phyloP scores from a whole-genome alignment of 1,140 invertebrate species.

The Teleogryllus occipitalis region DNA sequence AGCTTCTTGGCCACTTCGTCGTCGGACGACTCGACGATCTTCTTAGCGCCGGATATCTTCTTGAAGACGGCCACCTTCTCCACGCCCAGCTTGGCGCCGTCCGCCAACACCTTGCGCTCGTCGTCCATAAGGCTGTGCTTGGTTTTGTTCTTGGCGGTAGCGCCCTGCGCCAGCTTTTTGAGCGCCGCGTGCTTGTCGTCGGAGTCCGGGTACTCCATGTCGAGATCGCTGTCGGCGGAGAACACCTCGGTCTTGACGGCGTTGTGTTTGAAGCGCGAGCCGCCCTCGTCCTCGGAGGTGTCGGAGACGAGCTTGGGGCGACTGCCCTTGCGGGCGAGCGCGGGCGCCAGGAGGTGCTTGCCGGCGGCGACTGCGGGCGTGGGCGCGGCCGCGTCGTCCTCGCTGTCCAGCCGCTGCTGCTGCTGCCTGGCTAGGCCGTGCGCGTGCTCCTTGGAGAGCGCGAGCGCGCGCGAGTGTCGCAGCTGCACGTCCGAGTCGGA shows the following conservation, averaged over 20 bases:
- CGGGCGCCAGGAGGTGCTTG: not conserved
- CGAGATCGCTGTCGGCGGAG: constrained; percentile 44
- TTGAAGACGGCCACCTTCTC: constrained; percentile 7
- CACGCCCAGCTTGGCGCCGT: not conserved
- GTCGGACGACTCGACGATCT: constrained; percentile 17
- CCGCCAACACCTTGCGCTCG: not conserved
- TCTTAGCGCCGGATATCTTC: constrained; percentile 9
- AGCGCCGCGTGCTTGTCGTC: constrained; percentile 39
- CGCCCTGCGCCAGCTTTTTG: constrained; percentile 20
- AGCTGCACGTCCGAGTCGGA: constrained; percentile 16
- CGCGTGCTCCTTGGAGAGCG: not conserved
- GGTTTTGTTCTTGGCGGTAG: constrained; percentile 9
- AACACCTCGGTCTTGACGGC: constrained; percentile 31
- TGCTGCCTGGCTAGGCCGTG: not conserved
- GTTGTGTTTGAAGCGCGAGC: constrained; percentile 26
- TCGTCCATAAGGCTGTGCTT: constrained; percentile 6
- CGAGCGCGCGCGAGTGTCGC: not conserved
- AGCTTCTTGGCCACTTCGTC: constrained; percentile 15
- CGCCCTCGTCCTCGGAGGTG: constrained; percentile 45
- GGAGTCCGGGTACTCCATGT: constrained; percentile 43
- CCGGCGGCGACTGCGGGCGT: not conserved
- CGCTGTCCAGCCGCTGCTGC: not conserved
- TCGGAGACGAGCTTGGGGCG: constrained; percentile 40
- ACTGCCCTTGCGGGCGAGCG: not conserved
- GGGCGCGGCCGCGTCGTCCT: constrained; percentile 13